Base-by-base conservation (phyloP, 2,797 vertebrate species). In the Astyanax mexicanus region DNA sequence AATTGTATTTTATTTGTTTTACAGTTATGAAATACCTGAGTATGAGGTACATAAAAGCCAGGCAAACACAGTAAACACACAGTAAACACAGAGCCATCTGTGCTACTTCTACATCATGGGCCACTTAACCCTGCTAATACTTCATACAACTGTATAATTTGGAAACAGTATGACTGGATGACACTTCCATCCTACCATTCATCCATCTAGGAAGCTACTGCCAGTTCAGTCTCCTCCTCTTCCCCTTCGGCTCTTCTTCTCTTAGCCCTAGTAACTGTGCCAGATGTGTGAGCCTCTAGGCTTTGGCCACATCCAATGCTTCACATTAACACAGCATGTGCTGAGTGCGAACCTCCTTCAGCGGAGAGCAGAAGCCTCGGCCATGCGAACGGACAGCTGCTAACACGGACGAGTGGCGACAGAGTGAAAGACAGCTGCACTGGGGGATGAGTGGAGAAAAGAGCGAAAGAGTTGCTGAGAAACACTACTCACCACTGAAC, bases 261-360 rank as follows among this genome's bases (percentile, higher is more conserved):
- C 47, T 47, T 42, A 66, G 7, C 13, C 15, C 60, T 15, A 32
- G 57, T 66, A 42, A 65, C 55, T 49, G 49, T 38, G 77, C 72
- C 69, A 82, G 75, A 67, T 47, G 54, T 10, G 7, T 47, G 23
- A 21, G 40, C 47, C 66, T 83, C 77, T 42, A 6, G 60, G 81
- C 84, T 75, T 69, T 67, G 73, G 40, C 49, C 61, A 77, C 67
- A 81, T 84, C 25, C 75, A 85, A 81, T 86, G 81, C 86, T 81
- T 75, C 84, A 89, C 88, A 91, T 92, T 92, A 91, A 87, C 77
- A 86, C 83, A 83, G 86, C 82, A 87, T 17, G 9, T 37, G 66
- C 58, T 80, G 79, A 74, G 69, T 65, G 80, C 77, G 68, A 84
- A 84, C 82, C 75, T 75, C 86, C 86, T 84, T 84, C 52, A 80